phyloP scores from a whole-genome alignment of 2,113 vertebrate genomes.

The Elachura formosa region DNA sequence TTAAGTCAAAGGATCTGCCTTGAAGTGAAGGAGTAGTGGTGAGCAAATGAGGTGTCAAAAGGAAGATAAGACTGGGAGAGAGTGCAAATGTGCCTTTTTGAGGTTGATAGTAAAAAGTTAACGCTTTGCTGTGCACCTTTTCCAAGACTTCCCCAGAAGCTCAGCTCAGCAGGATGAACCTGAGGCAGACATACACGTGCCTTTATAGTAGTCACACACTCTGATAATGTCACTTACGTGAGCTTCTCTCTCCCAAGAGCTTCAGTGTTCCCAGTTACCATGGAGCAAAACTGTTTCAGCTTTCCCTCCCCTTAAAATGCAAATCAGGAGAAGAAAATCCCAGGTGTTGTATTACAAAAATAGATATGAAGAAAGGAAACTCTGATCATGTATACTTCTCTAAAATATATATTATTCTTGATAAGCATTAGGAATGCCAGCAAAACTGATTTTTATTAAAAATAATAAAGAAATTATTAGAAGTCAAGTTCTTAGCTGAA shows the following conservation, averaged over 20 bases:
- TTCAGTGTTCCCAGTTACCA: not conserved
- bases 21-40: slow-evolving; percentile 19
- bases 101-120: slow-evolving; percentile 21
- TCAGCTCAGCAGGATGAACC: not conserved
- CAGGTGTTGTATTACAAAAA: not conserved
- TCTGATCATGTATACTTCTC: not conserved
- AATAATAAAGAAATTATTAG: not conserved
- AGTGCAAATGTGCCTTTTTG: not conserved
- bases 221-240: accelerated
- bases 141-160: not conserved
- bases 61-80: not conserved
- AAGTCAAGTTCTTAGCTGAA: not conserved
- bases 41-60: slow-evolving; percentile 16
- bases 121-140: not conserved
- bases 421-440: not conserved
- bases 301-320: not conserved
- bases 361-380: not conserved
- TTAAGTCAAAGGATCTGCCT: slow-evolving; percentile 76
- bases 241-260: not conserved
- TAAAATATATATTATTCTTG: not conserved
- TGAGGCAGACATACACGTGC: not conserved
- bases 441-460: not conserved
- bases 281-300: not conserved
- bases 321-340: not conserved
- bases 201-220: not conserved